phyloP scores from a whole-genome alignment of 1,140 invertebrate genomes.

The Scaptomyza pallida region DNA sequence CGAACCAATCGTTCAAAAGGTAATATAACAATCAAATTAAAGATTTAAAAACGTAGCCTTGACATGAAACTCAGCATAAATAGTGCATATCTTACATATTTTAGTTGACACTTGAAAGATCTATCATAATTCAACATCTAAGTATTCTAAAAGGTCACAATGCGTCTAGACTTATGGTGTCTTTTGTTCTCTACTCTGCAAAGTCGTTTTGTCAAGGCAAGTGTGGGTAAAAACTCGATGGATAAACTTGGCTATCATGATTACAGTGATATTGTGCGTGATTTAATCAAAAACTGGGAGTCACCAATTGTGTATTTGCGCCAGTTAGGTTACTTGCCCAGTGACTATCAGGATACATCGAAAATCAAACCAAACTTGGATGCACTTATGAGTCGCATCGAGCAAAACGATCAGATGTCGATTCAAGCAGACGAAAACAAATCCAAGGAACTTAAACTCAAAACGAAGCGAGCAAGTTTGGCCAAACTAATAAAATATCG shows the following conservation, averaged over 20 bases:
- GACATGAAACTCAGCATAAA: slow-evolving; percentile 11
- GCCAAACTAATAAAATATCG: background rate
- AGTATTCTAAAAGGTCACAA: slow-evolving; percentile 15
- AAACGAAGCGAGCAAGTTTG: background rate
- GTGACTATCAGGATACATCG: slow-evolving; percentile 55
- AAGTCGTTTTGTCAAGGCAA: background rate
- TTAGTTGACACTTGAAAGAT: background rate
- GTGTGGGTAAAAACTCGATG: background rate
- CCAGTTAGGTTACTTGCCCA: slow-evolving; percentile 53
- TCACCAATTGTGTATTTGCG: slow-evolving; percentile 55
- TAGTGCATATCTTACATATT: background rate
- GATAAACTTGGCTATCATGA: slow-evolving; percentile 5
- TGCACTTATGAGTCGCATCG: slow-evolving; percentile 46
- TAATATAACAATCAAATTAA: too few species aligned
- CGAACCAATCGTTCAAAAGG: too few species aligned
- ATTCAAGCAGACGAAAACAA: background rate
- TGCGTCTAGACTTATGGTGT: slow-evolving; percentile 37
- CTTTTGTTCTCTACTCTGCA: slow-evolving; percentile 13
- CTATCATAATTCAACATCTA: background rate
- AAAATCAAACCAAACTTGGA: slow-evolving; percentile 57
- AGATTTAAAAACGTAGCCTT: background rate
- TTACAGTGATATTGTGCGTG: slow-evolving; percentile 49
- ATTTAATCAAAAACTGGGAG: slow-evolving; percentile 67
- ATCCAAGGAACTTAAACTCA: background rate
- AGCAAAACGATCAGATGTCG: slow-evolving; percentile 22